A percentile compares a stretch with the other conserved stretches of the same genome.
These are phyloP conservation scores for Pseudotriccus pelzelni DNA, from an alignment of 2,797 vertebrate genomes.

Conservation along the genomic window DNA sequence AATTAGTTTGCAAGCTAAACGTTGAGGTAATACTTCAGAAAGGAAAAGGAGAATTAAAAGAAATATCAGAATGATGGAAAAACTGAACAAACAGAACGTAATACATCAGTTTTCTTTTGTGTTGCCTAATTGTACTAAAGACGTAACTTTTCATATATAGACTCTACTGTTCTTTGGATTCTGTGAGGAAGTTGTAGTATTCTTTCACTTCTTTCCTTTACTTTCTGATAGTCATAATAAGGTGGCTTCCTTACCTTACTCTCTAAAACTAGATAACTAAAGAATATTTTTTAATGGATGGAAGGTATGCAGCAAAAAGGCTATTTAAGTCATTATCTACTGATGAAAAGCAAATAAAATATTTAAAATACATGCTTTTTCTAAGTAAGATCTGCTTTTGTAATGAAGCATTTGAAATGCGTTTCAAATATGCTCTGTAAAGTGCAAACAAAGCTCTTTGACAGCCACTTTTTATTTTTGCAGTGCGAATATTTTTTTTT, in stretches of 20 bases:
- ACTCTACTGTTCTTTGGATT: not conserved
- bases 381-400: not conserved
- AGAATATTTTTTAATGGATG: not conserved
- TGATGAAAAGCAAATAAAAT: not conserved
- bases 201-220: not conserved
- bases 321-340: not conserved
- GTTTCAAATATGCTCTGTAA: not conserved
- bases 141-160: not conserved
- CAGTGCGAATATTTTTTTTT: not conserved
- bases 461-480: not conserved
- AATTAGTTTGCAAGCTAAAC: slow-evolving; percentile 69
- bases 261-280: not conserved
- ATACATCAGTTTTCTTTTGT: slow-evolving; percentile 16
- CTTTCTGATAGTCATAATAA: not conserved
- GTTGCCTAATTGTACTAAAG: not conserved
- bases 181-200: not conserved
- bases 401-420: not conserved
- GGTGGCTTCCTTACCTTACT: not conserved
- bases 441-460: not conserved
- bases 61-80: slow-evolving; percentile 39
- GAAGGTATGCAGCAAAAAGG: not conserved
- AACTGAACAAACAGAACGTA: slow-evolving; percentile 28
- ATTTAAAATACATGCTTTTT: not conserved
- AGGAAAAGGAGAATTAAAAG: slow-evolving; percentile 46
- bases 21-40: slow-evolving; percentile 60